Conservation (phyloP, 2,797 vertebrate genomes). For the Pantherophis alleghaniensis region DNA sequence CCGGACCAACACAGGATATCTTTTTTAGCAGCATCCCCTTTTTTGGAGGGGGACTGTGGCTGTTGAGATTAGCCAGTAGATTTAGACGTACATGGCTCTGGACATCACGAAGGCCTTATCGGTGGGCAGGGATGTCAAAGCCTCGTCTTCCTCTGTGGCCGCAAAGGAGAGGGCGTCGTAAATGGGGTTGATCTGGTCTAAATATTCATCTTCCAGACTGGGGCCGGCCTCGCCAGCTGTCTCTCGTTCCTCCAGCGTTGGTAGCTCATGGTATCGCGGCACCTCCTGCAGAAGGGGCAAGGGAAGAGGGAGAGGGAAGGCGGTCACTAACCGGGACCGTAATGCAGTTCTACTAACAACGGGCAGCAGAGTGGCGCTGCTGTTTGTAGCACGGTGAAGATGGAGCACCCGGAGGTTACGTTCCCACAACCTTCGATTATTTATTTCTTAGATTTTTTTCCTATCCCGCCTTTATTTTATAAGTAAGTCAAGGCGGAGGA, state of each 20-base stretch:
- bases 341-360: neutral
- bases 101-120: constrained; percentile 70
- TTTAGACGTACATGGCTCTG: constrained; percentile 69
- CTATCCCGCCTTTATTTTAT: neutral
- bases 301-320: neutral
- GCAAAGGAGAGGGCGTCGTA: constrained; percentile 59
- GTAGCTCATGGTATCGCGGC: constrained; percentile 61
- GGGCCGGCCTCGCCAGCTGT: neutral
- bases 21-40: neutral
- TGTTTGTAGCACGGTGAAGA: neutral
- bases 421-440: neutral
- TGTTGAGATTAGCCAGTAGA: accelerated
- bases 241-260: constrained; percentile 48
- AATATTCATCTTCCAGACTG: constrained; percentile 54
- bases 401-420: neutral
- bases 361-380: neutral
- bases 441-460: neutral
- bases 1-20: neutral
- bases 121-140: neutral
- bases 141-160: constrained; percentile 31
- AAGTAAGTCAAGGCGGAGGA: neutral
- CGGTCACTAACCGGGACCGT: neutral
- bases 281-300: constrained; percentile 1
- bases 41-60: neutral
- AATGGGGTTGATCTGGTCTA: constrained; percentile 70